These are phyloP conservation scores for Aphidius colemani DNA, from an alignment of 2,888 invertebrate genomes.

Conservation along the genomic window DNA sequence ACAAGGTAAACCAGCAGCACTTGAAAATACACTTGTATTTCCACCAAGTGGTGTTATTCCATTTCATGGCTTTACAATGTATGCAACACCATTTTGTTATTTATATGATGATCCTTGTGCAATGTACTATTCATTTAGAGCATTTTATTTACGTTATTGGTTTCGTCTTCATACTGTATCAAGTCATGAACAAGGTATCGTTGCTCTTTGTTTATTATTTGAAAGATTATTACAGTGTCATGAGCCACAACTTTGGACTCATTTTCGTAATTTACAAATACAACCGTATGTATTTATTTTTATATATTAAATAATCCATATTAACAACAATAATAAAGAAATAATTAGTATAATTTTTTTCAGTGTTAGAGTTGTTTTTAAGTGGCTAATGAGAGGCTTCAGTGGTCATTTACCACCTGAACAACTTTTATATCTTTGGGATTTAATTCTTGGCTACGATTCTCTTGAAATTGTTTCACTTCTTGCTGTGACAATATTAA, in stretches of 20 bases:
- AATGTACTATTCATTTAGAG: conserved; percentile 87
- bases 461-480: conserved; percentile 87
- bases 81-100: conserved; percentile 94
- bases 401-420: conserved; percentile 93
- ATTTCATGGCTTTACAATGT: conserved; percentile 97
- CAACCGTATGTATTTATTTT: conserved; percentile 77
- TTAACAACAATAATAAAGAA: neutral
- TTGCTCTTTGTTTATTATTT: conserved; percentile 86
- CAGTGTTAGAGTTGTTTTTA: conserved; percentile 88
- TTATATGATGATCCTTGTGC: conserved; percentile 86
- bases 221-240: conserved; percentile 88
- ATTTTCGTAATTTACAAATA: conserved; percentile 84
- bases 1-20: conserved; percentile 71
- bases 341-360: conserved; percentile 35
- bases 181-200: conserved; percentile 90
- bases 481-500: conserved; percentile 82
- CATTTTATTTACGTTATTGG: conserved; percentile 91
- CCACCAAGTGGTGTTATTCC: conserved; percentile 96
- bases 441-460: conserved; percentile 88
- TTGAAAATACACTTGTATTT: conserved; percentile 76
- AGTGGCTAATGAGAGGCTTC: conserved; percentile 96
- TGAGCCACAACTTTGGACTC: conserved; percentile 89
- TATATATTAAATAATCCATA: neutral
- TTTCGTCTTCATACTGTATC: conserved; percentile 90
- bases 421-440: conserved; percentile 91